phyloP scores from a whole-genome alignment of 2,888 invertebrate genomes.

The Pandemis cinnamomeana region DNA sequence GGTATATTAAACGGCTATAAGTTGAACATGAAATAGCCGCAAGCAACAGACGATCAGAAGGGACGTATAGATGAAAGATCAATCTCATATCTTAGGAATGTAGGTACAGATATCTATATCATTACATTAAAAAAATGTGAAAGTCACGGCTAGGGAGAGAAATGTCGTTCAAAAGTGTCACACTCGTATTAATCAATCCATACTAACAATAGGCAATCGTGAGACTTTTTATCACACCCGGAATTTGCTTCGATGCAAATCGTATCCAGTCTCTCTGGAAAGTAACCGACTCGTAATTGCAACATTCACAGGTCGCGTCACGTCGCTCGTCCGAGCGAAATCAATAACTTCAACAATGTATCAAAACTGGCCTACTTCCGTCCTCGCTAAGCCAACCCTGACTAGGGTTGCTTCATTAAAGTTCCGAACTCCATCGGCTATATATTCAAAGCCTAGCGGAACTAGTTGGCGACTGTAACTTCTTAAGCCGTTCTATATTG shows the following conservation, averaged over 20 bases:
- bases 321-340: constrained; percentile 44
- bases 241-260: constrained; percentile 3
- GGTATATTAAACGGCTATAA: not conserved
- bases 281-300: constrained; percentile 23
- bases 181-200: not conserved
- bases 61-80: not conserved
- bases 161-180: not conserved
- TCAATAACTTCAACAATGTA: constrained; percentile 55
- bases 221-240: constrained; percentile 21
- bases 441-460: constrained; percentile 36
- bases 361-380: constrained; percentile 51
- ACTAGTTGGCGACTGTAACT: constrained; percentile 31
- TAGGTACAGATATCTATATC: not conserved
- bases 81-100: not conserved
- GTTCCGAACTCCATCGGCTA: constrained; percentile 26
- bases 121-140: not conserved
- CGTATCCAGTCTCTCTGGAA: constrained; percentile 6
- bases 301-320: constrained; percentile 37
- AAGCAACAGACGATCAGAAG: not conserved
- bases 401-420: constrained; percentile 35
- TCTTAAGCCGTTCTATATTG: constrained; percentile 37
- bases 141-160: not conserved
- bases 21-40: not conserved
- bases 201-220: not conserved
- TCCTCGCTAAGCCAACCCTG: constrained; percentile 44